These are phyloP conservation scores for Leucophora obtusa DNA, from an alignment of 2,888 invertebrate genomes.

Conservation along the genomic window DNA sequence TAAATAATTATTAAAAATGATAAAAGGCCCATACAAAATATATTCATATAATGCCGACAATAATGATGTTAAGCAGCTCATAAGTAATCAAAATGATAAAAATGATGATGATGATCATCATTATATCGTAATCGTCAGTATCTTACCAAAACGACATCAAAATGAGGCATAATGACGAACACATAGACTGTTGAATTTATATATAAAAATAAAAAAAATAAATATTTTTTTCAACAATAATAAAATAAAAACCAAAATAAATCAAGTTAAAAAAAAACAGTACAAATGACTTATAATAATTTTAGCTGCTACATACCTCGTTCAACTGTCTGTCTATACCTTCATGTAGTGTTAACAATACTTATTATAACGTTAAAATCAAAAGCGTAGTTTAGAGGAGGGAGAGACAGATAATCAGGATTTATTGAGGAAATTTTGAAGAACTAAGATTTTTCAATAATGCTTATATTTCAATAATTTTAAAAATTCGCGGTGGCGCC, in stretches of 20 bases:
- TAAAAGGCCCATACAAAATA: not conserved
- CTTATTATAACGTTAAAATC: not conserved
- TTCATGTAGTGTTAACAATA: not conserved
- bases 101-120: constrained; percentile 1
- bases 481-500: no score
- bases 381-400: not conserved
- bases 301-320: not conserved
- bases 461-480: no score
- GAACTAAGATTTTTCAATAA: no score
- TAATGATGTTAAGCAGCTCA: constrained; percentile 34
- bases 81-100: constrained; percentile 10
- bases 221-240: constrained; percentile 3
- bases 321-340: not conserved
- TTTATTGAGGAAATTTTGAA: no score
- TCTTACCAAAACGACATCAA: constrained; percentile 1
- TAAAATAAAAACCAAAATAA: constrained; percentile 18
- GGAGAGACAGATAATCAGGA: not conserved
- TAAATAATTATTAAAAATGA: constrained; percentile 48
- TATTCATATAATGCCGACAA: constrained; percentile 9
- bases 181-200: not conserved
- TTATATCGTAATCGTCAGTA: not conserved
- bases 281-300: constrained; percentile 22
- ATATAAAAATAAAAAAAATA: no score
- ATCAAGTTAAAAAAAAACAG: constrained; percentile 28
- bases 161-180: constrained; percentile 7